Conservation (phyloP, 2,113 vertebrate genomes). For the Setophaga kirtlandii region DNA sequence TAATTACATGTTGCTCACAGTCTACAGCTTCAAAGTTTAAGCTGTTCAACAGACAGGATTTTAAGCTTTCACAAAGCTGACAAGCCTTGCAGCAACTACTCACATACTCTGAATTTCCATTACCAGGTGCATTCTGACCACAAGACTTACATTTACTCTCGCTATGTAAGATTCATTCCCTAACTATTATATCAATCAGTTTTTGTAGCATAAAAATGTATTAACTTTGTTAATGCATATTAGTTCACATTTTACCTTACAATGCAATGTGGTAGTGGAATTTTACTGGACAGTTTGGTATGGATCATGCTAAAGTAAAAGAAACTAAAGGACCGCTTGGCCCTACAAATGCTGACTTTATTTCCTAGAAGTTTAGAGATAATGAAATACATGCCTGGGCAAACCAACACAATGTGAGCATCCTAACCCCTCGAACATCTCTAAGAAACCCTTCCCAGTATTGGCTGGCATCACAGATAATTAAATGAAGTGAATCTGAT, state of each 20-base stretch:
- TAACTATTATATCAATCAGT: neutral
- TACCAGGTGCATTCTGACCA: neutral
- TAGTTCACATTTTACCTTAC: neutral
- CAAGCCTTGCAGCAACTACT: neutral
- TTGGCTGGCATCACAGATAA: neutral
- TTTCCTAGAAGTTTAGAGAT: neutral
- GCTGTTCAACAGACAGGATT: neutral
- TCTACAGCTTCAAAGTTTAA: neutral
- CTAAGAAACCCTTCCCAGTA: neutral
- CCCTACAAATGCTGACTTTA: neutral
- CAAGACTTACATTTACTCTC: neutral
- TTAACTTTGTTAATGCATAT: neutral
- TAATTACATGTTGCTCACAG: neutral
- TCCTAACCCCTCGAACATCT: neutral
- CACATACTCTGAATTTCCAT: neutral
- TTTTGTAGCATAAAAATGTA: neutral
- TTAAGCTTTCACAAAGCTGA: neutral
- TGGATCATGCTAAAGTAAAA: neutral
- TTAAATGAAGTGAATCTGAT: neutral
- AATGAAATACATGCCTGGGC: neutral
- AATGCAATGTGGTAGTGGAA: neutral
- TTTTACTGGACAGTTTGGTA: neutral
- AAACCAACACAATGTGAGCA: neutral
- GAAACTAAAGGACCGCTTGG: neutral
- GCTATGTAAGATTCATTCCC: neutral